Evolutionary conservation across 2,797 vertebrate genomes (phyloP), one percentile per base, ranked within the genome.

Genomic region (Tachyglossus aculeatus): DNA sequence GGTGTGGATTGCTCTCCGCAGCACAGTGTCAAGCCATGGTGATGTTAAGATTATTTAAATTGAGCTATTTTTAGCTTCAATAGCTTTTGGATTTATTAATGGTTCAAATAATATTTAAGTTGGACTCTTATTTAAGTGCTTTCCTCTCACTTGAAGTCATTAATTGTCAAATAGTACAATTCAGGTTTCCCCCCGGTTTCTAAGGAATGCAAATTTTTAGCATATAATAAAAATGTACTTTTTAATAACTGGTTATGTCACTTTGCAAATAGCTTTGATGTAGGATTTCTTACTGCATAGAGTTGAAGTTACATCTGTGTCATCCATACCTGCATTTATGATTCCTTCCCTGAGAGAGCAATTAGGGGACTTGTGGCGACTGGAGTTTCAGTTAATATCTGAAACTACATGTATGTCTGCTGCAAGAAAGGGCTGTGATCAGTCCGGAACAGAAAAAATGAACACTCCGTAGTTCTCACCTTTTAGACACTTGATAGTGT

Each of bases 291-390:
- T 74, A 48, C 69, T 74, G 62, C 68, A 9, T 59, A 4, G 66
- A 80, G 63, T 13, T 47, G 71, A 71, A 71, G 39, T 24, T 33
- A 56, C 69, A 19, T 84, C 86, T 71, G 67, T 85, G 88, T 85
- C 81, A 77, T 74, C 81, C 43, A 10, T 70, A 54, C 77, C 67
- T 83, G 19, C 16, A 5, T 36, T 68, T 65, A 51, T 2, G 18
- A 57, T 38, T 45, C 68, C 47, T 79, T 86, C 73, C 77, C 86
- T 80, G 74, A 67, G 75, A 88, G 75, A 87, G 78, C 83, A 88
- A 78, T 86, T 86, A 74, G 68, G 86, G 57, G 69, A 74, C 62
- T 36, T 53, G 56, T 36, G 48, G 79, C 56, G 60, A 72, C 74
- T 69, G 58, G 38, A 38, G 56, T 68, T 71, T 65, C 51, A 65